These are phyloP conservation scores for Petrocephalus schoutedeni DNA, from an alignment of 2,797 vertebrate genomes.

Conservation along the genomic window DNA sequence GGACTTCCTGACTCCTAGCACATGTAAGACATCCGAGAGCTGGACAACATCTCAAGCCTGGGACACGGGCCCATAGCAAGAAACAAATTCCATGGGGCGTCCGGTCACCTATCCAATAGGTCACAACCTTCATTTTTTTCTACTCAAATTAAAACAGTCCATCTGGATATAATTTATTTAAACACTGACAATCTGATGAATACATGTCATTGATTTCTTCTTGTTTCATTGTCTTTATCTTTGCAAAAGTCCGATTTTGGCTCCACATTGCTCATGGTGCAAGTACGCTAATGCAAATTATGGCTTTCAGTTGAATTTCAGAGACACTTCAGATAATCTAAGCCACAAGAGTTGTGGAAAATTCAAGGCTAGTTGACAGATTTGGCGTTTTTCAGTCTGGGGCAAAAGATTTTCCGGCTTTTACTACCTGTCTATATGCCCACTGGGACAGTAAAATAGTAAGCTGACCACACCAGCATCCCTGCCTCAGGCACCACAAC, in stretches of 20 bases:
- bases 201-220: background rate
- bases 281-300: background rate
- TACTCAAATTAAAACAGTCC: background rate
- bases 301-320: background rate
- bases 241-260: background rate
- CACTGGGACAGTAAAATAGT: background rate
- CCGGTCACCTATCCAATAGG: background rate
- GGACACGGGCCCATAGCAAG: background rate
- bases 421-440: background rate
- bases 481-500: background rate
- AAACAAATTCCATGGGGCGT: background rate
- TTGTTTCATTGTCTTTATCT: background rate
- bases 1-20: background rate
- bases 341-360: background rate
- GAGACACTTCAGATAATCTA: background rate
- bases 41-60: background rate
- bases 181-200: background rate
- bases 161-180: slow-evolving; percentile 3
- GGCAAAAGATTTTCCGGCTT: background rate
- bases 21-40: background rate
- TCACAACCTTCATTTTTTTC: background rate
- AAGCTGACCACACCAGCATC: background rate
- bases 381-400: background rate
- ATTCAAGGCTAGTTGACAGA: background rate
- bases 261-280: background rate